A percentile compares a stretch with the other conserved stretches of the same genome.
Conservation (phyloP, 2,797 vertebrate genomes). For the Xiphophorus birchmanni region DNA sequence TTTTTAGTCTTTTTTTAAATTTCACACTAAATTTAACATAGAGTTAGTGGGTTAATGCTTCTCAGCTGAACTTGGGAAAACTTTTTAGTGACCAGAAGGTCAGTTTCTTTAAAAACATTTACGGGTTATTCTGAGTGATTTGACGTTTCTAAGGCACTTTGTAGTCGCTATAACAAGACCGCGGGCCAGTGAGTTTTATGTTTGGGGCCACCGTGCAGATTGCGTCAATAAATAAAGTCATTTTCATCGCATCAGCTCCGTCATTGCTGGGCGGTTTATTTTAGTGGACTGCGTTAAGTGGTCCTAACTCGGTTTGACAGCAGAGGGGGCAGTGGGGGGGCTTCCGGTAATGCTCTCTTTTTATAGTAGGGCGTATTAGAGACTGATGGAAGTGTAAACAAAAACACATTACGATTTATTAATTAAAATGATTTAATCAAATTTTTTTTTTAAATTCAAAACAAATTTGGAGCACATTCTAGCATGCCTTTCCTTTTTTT, state of each 20-base stretch:
- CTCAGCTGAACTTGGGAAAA: conserved; percentile 34
- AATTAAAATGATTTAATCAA: neutral
- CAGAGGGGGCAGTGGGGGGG: conserved; percentile 19
- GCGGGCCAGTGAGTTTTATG: conserved; percentile 25
- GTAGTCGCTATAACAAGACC: conserved; percentile 20
- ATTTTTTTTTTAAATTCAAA: too few species aligned
- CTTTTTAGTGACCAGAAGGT: conserved; percentile 23
- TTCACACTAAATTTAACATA: neutral
- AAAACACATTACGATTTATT: neutral
- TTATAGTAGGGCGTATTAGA: neutral
- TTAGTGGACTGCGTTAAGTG: conserved; percentile 14
- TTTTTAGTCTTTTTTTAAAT: neutral
- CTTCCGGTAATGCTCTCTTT: neutral
- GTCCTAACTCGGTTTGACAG: conserved; percentile 52
- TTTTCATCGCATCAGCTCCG: conserved; percentile 30
- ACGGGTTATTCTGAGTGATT: neutral
- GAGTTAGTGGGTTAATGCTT: neutral
- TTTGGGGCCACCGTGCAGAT: conserved; percentile 6
- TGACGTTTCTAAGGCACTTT: conserved; percentile 15
- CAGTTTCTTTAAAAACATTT: conserved; percentile 13
- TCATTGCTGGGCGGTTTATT: conserved; percentile 35
- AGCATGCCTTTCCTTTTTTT: neutral
- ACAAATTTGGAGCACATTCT: neutral
- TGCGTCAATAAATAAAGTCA: conserved; percentile 26
- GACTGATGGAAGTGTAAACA: neutral